phyloP scores from a whole-genome alignment of 2,797 vertebrate species.

The Acestrorhynchus altus region DNA sequence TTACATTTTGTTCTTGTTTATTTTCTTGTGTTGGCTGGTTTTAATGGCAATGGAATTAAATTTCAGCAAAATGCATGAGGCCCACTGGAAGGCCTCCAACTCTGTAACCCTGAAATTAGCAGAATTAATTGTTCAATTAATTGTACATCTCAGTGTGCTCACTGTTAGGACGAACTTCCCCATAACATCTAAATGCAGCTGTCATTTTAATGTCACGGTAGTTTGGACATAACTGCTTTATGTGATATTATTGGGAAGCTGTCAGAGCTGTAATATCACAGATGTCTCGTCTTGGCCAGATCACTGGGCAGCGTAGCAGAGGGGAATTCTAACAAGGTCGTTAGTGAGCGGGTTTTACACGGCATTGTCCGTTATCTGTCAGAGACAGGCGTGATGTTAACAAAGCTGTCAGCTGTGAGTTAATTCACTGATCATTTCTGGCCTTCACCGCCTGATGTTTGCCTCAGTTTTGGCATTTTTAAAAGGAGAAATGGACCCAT shows the following conservation, averaged over 20 bases:
- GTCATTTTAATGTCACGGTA: conserved; percentile 69
- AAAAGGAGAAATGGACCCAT: background rate
- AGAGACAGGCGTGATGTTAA: conserved; percentile 69
- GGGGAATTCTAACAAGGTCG: conserved; percentile 69
- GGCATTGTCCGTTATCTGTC: conserved; percentile 73
- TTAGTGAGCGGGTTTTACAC: conserved; percentile 68
- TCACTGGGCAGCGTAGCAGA: conserved; percentile 65
- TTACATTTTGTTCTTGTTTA: too few species aligned
- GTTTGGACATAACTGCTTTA: conserved; percentile 65
- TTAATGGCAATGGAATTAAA: conserved; percentile 18
- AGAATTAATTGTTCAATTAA: conserved; percentile 54
- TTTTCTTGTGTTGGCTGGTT: background rate
- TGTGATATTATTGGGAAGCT: conserved; percentile 52
- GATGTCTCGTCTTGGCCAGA: conserved; percentile 61
- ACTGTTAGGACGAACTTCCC: conserved; percentile 59
- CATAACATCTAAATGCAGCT: conserved; percentile 70
- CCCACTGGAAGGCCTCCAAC: conserved; percentile 51
- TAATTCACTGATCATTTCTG: conserved; percentile 73
- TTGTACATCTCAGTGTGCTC: conserved; percentile 55
- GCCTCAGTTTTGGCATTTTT: conserved; percentile 51
- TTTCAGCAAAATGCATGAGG: background rate
- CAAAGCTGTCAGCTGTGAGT: conserved; percentile 74
- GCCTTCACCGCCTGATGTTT: conserved; percentile 64
- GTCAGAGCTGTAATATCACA: conserved; percentile 49
- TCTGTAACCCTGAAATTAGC: conserved; percentile 62